Base-by-base conservation (phyloP, 2,113 vertebrate genomes). In the Notothenia rossii region DNA sequence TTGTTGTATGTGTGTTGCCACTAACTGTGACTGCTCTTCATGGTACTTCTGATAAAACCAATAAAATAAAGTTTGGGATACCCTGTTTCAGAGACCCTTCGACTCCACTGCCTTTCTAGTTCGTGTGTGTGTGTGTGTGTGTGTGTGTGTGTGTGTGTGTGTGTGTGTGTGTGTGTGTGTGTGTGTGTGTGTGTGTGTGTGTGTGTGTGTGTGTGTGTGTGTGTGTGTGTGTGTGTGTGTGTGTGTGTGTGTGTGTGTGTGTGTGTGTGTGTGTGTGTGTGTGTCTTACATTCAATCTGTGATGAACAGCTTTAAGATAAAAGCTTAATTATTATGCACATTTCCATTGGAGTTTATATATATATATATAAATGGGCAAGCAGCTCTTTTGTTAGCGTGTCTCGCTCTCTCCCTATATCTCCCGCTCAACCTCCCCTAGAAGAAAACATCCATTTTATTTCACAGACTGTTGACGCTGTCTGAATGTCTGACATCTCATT, bases 41-140 rank as follows among this genome's bases (percentile, higher is more conserved):
- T 93, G 90, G 91, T 94, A 95, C 92, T 94, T 95, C 93, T 94
- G 91, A 95, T 92, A 92, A 95, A 86, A 88, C 86, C 86, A 92
- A 94, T 93, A 92, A 96, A 96, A 95, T 95, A 94, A 96, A 95
- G 94, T 95, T 95, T 95, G 95, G 93, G 92, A 95, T 94, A 95
- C 93, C 93, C 92, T 94, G 94, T 95, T 96, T 95, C 91, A 94
- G 92, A 93, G 90, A 91, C 64, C 81, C 43, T 46, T 18, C 4
- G 88, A 75, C 46, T 90, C 82, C 61, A 77, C 58, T 87, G 74
- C 58, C 75, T 91, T 73, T 29, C 29, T 29, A 29, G 29, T 29
- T 3, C 3, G 29, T 29, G 29, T 29, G 29, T 29, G 25, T 25
- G 25, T 25, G 25, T 3, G 25, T 25, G 25, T 25, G 25, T 3